These are phyloP conservation scores for Neofelis nebulosa DNA, from an alignment of 2,113 vertebrate genomes.

Conservation along the genomic window DNA sequence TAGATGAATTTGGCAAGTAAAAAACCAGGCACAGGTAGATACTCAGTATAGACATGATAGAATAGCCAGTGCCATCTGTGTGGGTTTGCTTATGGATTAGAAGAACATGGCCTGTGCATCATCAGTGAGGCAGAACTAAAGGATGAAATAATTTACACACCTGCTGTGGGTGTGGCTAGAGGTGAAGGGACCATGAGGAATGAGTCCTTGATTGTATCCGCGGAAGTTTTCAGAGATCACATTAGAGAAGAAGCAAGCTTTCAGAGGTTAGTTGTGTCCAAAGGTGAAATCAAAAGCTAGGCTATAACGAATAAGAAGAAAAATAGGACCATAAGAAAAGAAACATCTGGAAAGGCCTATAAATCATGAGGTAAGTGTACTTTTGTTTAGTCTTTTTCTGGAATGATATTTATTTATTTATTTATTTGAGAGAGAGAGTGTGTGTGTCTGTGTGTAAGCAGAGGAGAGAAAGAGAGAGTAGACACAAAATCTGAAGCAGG, in stretches of 20 bases:
- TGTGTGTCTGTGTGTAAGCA: no score
- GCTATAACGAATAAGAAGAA: conserved; percentile 29
- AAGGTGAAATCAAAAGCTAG: conserved; percentile 44
- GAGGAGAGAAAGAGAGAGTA: no score
- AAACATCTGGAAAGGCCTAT: conserved; percentile 30
- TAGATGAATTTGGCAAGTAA: conserved; percentile 37
- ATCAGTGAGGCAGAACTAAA: conserved; percentile 58
- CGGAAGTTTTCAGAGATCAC: conserved; percentile 42
- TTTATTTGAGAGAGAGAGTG: no score
- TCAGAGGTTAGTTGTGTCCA: conserved; percentile 43
- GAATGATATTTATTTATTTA: neutral
- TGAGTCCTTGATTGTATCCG: conserved; percentile 50
- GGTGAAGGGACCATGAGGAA: conserved; percentile 35
- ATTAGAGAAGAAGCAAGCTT: conserved; percentile 45
- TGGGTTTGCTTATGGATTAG: conserved; percentile 47
- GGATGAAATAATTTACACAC: conserved; percentile 63
- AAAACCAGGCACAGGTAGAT: neutral
- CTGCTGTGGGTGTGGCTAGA: conserved; percentile 63
- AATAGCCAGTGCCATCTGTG: neutral
- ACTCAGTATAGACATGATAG: neutral
- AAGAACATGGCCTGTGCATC: conserved; percentile 23
- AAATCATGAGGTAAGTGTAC: conserved; percentile 57
- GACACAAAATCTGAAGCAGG: no score
- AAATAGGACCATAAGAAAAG: conserved; percentile 23
- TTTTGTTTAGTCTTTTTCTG: conserved; percentile 15